Conservation (phyloP, 2,797 vertebrate species). For the Falco novaeseelandiae region DNA sequence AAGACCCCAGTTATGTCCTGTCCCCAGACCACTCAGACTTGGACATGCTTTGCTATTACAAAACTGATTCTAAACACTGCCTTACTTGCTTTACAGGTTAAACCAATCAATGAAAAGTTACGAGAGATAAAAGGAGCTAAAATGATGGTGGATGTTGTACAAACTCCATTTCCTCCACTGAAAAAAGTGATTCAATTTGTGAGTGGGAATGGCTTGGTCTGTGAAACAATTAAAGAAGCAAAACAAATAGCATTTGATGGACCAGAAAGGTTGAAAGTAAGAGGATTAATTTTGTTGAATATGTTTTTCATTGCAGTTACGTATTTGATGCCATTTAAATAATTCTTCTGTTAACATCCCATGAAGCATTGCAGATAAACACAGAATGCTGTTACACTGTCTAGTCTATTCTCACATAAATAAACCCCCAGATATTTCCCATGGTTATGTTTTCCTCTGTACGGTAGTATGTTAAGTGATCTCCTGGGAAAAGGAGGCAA, state of each 20-base stretch:
- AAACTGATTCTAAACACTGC: background rate
- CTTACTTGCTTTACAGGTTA: conserved; percentile 78
- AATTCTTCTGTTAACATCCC: background rate
- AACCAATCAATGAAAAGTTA: conserved; percentile 87
- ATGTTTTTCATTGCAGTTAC: background rate
- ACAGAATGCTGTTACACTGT: background rate
- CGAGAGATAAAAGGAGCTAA: conserved; percentile 88
- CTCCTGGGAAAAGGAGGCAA: background rate
- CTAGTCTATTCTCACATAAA: background rate
- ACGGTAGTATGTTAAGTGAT: background rate
- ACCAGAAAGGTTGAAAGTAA: conserved; percentile 85
- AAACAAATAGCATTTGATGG: conserved; percentile 85
- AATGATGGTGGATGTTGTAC: conserved; percentile 91
- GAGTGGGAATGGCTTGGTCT: conserved; percentile 89
- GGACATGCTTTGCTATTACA: background rate
- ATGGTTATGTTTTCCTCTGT: background rate
- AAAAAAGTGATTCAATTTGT: conserved; percentile 92
- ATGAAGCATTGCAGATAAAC: background rate
- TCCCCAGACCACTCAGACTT: background rate
- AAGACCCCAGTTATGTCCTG: fast-evolving
- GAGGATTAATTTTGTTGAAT: background rate
- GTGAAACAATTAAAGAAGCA: conserved; percentile 90
- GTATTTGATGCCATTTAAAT: background rate
- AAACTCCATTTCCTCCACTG: conserved; percentile 80
- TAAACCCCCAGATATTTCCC: background rate